Percentiles rank a stretch among this genome's conserved stretches.
These are phyloP conservation scores for Drosophila limbata DNA, from an alignment of 2,888 invertebrate species.

Conservation along the genomic window DNA sequence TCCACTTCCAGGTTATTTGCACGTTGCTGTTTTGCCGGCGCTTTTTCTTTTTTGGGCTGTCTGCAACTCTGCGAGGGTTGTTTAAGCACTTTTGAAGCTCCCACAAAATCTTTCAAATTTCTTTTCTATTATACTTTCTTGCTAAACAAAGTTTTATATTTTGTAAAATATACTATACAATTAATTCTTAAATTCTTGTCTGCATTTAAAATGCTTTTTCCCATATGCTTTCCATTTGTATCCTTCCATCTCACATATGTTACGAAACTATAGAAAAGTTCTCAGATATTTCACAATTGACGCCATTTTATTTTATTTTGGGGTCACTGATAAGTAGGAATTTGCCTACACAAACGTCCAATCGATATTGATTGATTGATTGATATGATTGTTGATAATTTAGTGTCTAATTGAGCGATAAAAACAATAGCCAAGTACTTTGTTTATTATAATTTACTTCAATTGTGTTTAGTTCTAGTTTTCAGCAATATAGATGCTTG, in stretches of 20 bases:
- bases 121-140: no score
- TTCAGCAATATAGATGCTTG: background rate
- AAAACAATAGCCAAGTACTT: slow-evolving; percentile 8
- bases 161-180: no score
- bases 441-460: slow-evolving; percentile 21
- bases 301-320: slow-evolving; percentile 33
- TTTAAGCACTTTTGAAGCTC: slow-evolving; percentile 13
- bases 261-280: slow-evolving; percentile 14
- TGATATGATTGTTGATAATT: slow-evolving; percentile 58
- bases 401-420: slow-evolving; percentile 49
- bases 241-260: background rate
- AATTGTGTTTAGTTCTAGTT: slow-evolving; percentile 17
- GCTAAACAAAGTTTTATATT: no score
- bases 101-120: background rate
- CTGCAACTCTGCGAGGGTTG: slow-evolving; percentile 59
- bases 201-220: background rate
- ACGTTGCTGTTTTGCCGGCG: slow-evolving; percentile 60
- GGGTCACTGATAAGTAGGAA: slow-evolving; percentile 39
- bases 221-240: slow-evolving; percentile 24
- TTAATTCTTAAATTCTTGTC: background rate
- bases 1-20: slow-evolving; percentile 27
- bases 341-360: slow-evolving; percentile 37
- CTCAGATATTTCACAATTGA: slow-evolving; percentile 8
- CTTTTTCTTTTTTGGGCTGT: slow-evolving; percentile 53
- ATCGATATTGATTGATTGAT: slow-evolving; percentile 61